Conservation (phyloP, 2,797 vertebrate genomes). For the Artibeus jamaicensis region DNA sequence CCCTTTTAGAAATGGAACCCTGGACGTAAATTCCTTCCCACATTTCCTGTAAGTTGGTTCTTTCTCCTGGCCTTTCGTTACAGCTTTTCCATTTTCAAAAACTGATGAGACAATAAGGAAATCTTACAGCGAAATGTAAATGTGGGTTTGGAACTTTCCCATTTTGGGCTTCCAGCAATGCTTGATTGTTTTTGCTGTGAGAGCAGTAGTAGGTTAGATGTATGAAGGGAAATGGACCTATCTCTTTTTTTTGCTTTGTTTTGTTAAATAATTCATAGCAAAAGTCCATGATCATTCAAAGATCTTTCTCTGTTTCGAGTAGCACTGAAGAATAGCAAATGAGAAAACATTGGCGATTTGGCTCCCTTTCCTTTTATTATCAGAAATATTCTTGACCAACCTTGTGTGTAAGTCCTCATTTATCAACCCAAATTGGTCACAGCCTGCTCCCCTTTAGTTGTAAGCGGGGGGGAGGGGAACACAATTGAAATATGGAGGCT, state of each 20-base stretch:
- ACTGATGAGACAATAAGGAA: background rate
- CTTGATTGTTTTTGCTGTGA: background rate
- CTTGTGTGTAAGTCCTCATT: background rate
- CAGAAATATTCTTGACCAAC: constrained; percentile 7
- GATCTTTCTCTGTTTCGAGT: background rate
- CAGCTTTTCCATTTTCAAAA: background rate
- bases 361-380: background rate
- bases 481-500: background rate
- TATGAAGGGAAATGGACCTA: background rate
- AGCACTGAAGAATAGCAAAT: background rate
- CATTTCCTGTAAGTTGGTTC: background rate
- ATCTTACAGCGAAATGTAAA: background rate
- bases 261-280: constrained; percentile 29
- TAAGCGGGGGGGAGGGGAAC: background rate
- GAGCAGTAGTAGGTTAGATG: background rate
- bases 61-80: background rate
- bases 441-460: background rate
- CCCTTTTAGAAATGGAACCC: background rate
- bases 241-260: constrained; percentile 17
- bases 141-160: background rate
- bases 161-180: background rate
- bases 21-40: background rate
- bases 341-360: background rate
- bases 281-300: constrained; percentile 29
- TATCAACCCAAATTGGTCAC: background rate